These are phyloP conservation scores for Garra rufa DNA, from an alignment of 2,113 vertebrate species.

Conservation along the genomic window DNA sequence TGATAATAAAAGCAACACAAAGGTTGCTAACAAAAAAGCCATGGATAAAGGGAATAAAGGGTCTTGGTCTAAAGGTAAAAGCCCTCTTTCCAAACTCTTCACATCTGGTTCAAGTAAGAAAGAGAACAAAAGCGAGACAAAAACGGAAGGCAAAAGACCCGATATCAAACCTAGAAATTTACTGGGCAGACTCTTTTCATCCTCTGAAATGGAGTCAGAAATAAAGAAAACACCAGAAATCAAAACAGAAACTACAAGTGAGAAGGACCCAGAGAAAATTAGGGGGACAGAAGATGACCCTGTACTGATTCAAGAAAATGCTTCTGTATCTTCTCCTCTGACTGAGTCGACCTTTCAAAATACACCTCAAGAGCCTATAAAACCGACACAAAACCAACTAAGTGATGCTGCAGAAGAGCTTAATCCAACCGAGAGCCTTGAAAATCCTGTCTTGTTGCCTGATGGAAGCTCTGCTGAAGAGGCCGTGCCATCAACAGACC, in stretches of 20 bases:
- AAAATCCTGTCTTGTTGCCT: background rate
- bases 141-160: conserved; percentile 66
- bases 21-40: conserved; percentile 56
- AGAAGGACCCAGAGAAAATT: conserved; percentile 22
- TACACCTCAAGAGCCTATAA: background rate
- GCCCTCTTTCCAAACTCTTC: conserved; percentile 75
- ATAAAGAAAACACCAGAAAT: conserved; percentile 39
- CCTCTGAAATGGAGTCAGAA: conserved; percentile 67
- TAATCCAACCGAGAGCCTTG: background rate
- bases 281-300: background rate
- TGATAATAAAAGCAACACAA: conserved; percentile 51
- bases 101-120: conserved; percentile 69
- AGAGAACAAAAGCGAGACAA: conserved; percentile 57
- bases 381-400: background rate
- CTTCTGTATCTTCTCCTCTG: background rate
- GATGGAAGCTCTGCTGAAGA: background rate
- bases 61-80: conserved; percentile 74
- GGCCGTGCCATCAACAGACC: background rate
- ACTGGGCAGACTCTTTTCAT: conserved; percentile 74
- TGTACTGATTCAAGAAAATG: background rate
- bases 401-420: background rate
- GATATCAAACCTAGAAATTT: conserved; percentile 71
- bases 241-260: conserved; percentile 7
- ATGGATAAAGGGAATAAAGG: conserved; percentile 62
- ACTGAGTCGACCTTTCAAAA: conserved; percentile 8